Base-by-base conservation (phyloP, 1,140 invertebrate genomes). In the Pararge aegeria region DNA sequence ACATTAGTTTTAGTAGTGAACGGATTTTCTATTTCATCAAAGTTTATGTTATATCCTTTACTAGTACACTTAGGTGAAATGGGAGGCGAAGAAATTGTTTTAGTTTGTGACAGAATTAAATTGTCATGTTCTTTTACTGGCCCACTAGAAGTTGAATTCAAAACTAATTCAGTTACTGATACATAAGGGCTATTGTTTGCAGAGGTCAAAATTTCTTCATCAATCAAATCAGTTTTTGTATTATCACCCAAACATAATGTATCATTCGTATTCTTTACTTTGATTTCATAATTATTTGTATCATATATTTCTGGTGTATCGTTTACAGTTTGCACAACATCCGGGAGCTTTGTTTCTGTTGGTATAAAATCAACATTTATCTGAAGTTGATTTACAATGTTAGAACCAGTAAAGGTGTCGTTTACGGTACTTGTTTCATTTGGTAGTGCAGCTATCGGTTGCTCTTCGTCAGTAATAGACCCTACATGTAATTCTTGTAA, bases 1-100 rank as follows among this genome's bases (percentile, higher is more conserved):
- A 83, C 83, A 59, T 77, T 83, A 15, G 70, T 78, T 71, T 86
- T 88, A 5, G 83, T 83, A 5, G 82, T 79, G 75, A 88, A 88
- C 18, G 85, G 85, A 62, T 88, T 70, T 29, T 83, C 78, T 24
- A 87, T 78, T 24, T 83, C 78, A 60, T 86, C 85, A 64, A 88
- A 88, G 61, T 86, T 81, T 37, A 85, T 79, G 55, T 83, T 82
- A 61, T 86, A 88, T 15, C 78, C 81, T 66, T 82, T 86, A 34
- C 73, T 76, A 50, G 48, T 52, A 34, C 78, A 70, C 61, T 70
- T 70, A 19, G 74, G 73, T 20, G 76, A 79, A 18, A 56, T 64
- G 9, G 74, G 73, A 18, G 84, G 78, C 20, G 76, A 75, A 10
- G 10, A 10, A 7, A 49, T 15, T 15, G 67, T 30, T 48, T 69